These are phyloP conservation scores for Hyaena hyaena DNA, from an alignment of 2,113 vertebrate species.

Conservation along the genomic window DNA sequence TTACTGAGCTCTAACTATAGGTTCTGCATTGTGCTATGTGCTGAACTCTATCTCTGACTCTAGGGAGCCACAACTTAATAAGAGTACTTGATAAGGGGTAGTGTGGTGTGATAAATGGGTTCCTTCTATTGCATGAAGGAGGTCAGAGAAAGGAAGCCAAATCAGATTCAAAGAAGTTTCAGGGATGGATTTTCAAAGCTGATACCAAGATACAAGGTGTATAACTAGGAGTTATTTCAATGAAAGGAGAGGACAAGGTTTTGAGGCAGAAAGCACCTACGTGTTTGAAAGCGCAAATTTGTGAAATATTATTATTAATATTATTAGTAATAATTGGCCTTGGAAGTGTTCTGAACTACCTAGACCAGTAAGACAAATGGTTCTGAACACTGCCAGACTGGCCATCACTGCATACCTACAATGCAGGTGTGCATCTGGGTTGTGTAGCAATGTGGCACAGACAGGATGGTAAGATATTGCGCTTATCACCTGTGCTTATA, in stretches of 20 bases:
- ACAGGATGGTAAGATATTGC: background rate
- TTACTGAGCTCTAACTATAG: background rate
- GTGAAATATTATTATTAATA: background rate
- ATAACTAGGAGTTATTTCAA: background rate
- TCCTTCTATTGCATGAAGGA: background rate
- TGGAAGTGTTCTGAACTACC: background rate
- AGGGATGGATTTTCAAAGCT: background rate
- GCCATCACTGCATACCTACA: background rate
- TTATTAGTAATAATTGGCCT: background rate
- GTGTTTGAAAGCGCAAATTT: background rate
- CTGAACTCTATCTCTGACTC: background rate
- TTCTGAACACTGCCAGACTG: background rate
- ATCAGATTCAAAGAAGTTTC: background rate
- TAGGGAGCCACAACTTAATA: background rate
- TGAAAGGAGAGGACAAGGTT: background rate
- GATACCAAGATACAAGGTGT: background rate
- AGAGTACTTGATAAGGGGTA: background rate
- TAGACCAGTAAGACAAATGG: background rate
- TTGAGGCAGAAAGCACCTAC: background rate
- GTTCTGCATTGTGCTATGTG: background rate
- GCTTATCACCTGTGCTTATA: background rate
- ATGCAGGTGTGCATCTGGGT: too few relatives aligned
- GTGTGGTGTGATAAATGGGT: background rate
- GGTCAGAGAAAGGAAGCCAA: background rate
- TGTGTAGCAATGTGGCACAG: background rate